Percentiles rank a stretch among this genome's conserved stretches.
phyloP scores from a whole-genome alignment of 2,797 vertebrate species.

The Pachyuromys duprasi region DNA sequence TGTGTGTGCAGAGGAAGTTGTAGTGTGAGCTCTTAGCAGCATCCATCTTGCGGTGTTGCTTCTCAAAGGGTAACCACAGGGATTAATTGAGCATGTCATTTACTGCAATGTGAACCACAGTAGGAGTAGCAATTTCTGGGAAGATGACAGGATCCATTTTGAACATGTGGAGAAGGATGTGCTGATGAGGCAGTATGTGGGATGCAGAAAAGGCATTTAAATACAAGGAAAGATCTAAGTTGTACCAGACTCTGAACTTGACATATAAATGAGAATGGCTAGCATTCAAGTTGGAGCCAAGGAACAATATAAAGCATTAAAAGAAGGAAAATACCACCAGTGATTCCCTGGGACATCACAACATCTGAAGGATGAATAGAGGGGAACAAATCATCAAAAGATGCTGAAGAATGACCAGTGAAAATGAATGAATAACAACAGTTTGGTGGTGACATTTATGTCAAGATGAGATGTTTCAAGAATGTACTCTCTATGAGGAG shows the following conservation, averaged over 20 bases:
- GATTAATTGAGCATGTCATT: neutral
- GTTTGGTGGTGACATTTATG: neutral
- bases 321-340: neutral
- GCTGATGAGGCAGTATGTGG: neutral
- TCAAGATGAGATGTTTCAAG: neutral
- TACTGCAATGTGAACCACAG: conserved; percentile 27
- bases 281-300: neutral
- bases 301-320: neutral
- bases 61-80: neutral
- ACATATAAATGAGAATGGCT: neutral
- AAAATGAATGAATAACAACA: neutral
- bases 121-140: neutral
- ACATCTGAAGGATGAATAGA: neutral
- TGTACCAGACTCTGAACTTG: neutral
- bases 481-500: neutral
- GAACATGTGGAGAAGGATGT: neutral
- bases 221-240: neutral
- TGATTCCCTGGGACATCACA: neutral
- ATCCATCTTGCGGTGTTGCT: neutral
- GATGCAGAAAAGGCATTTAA: neutral
- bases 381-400: neutral
- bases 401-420: neutral
- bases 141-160: conserved; percentile 15
- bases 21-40: neutral
- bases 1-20: neutral